A percentile compares a stretch with the other conserved stretches of the same genome.
Conservation (phyloP, 2,888 invertebrate species). For the Aethes cnicana region DNA sequence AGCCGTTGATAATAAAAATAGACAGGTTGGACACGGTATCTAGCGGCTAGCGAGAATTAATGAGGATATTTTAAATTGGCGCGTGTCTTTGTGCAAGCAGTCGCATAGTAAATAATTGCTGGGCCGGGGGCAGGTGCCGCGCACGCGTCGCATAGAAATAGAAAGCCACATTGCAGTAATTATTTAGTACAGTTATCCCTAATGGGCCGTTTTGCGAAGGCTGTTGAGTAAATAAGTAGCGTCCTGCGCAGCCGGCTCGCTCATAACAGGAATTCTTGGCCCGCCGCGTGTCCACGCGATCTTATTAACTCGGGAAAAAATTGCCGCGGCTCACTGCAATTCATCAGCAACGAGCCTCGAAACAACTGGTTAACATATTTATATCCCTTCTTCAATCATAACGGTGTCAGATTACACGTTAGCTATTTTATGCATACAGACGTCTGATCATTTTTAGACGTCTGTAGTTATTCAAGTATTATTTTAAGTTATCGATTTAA, state of each 20-base stretch:
- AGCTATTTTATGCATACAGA: slow-evolving; percentile 1
- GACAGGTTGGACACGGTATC: slow-evolving; percentile 16
- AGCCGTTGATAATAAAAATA: slow-evolving; percentile 26
- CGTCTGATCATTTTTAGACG: not conserved
- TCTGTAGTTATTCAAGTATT: not conserved
- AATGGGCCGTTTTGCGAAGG: slow-evolving; percentile 81
- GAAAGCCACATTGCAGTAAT: slow-evolving; percentile 82
- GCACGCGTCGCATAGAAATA: slow-evolving; percentile 74
- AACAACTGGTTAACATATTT: slow-evolving; percentile 18
- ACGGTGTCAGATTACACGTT: slow-evolving; percentile 14
- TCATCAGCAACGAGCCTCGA: slow-evolving; percentile 14
- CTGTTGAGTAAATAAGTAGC: slow-evolving; percentile 80
- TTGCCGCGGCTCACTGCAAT: slow-evolving; percentile 16
- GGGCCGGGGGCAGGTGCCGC: slow-evolving; percentile 80
- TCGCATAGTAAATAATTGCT: slow-evolving; percentile 82
- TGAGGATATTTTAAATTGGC: slow-evolving; percentile 65
- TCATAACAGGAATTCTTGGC: slow-evolving; percentile 61
- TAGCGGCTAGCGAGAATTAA: slow-evolving; percentile 54
- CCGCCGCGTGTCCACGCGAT: slow-evolving; percentile 39
- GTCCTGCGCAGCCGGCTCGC: slow-evolving; percentile 58
- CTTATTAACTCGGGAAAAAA: slow-evolving; percentile 40
- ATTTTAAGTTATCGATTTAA: too few species aligned
- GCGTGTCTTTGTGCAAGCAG: slow-evolving; percentile 73
- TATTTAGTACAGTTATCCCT: slow-evolving; percentile 81
- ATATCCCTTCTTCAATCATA: slow-evolving; percentile 20